Evolutionary conservation across 2,113 vertebrate species (phyloP).

Genomic region (Sander lucioperca): DNA sequence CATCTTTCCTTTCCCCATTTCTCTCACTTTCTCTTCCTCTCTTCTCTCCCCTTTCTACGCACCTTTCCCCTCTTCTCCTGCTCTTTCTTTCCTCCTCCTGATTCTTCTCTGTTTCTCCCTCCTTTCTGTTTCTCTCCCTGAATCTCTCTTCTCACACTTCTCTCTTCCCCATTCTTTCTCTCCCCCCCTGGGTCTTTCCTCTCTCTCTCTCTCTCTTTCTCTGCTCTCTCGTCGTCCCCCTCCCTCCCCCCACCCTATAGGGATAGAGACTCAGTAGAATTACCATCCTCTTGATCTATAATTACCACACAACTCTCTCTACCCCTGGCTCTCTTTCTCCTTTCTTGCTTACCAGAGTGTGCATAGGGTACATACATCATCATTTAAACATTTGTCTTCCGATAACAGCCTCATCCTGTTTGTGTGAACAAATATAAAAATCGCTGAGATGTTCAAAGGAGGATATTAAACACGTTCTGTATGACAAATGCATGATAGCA

Average conservation of each 20-base stretch:
- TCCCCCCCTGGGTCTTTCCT: slow-evolving; percentile 23
- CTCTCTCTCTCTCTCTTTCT: neutral
- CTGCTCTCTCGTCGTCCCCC: neutral
- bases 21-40: neutral
- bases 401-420: neutral
- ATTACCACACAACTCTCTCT: slow-evolving; percentile 76
- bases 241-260: slow-evolving; percentile 47
- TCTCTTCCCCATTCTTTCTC: neutral
- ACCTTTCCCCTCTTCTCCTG: neutral
- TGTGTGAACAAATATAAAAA: neutral
- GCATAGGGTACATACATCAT: slow-evolving; percentile 36
- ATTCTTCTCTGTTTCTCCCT: neutral
- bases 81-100: neutral
- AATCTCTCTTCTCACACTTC: neutral
- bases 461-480: neutral
- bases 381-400: slow-evolving; percentile 5
- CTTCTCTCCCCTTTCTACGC: neutral
- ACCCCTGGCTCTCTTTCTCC: slow-evolving; percentile 68
- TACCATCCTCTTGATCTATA: slow-evolving; percentile 83
- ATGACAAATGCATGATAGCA: slow-evolving; percentile 22
- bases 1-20: neutral
- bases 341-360: slow-evolving; percentile 54
- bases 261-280: slow-evolving; percentile 76
- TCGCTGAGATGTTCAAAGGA: neutral
- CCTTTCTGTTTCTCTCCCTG: neutral